Percentiles rank a stretch among this genome's conserved stretches.
phyloP scores from a whole-genome alignment of 1,140 invertebrate species.

The Sesamia nonagrioides region DNA sequence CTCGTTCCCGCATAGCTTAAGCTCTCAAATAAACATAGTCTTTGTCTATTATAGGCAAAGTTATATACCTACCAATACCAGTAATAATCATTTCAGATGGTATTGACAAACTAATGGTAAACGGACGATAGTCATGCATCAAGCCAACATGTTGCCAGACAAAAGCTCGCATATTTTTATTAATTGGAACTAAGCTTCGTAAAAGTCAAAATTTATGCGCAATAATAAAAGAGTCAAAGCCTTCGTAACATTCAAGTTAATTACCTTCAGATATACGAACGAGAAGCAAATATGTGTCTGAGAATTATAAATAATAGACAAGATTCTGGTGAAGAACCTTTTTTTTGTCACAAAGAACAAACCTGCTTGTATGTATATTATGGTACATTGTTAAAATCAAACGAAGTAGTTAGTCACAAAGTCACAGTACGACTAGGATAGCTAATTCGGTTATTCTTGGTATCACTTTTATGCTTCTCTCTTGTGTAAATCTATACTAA shows the following conservation, averaged over 20 bases:
- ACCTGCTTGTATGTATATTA: not conserved
- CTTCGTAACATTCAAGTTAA: constrained; percentile 36
- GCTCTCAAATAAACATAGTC: too few relatives aligned
- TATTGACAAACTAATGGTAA: not conserved
- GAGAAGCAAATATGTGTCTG: not conserved
- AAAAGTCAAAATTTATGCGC: constrained; percentile 49
- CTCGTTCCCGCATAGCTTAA: too few relatives aligned
- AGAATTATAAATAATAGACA: not conserved
- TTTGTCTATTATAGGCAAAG: too few relatives aligned
- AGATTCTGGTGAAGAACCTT: not conserved
- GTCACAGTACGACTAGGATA: not conserved
- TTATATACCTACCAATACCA: too few relatives aligned
- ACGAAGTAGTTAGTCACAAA: not conserved
- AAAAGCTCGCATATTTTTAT: constrained; percentile 13
- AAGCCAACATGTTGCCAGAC: not conserved
- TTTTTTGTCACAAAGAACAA: not conserved
- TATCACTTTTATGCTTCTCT: too few relatives aligned
- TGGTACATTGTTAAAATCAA: not conserved
- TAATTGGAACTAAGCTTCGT: constrained; percentile 40
- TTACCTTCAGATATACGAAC: constrained; percentile 13
- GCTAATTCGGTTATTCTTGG: too few relatives aligned
- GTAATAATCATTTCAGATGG: too few relatives aligned
- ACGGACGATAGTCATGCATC: not conserved
- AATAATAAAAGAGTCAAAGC: constrained; percentile 50
- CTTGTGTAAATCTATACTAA: too few relatives aligned